Base-by-base conservation (phyloP, 2,888 invertebrate species). In the Aphodius sticticus region DNA sequence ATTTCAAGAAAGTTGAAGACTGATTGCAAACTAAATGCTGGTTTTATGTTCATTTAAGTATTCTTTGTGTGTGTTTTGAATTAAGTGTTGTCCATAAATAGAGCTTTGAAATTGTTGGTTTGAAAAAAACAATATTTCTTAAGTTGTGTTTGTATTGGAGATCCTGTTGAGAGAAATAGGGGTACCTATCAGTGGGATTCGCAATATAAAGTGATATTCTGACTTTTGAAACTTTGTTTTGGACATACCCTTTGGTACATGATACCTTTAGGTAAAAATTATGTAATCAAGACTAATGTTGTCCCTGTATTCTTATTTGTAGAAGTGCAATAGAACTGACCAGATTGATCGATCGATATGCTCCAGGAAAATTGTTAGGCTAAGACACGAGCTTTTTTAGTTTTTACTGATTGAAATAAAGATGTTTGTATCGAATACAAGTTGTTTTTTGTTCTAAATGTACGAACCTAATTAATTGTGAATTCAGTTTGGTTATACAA, bases 151-250 rank as follows among this genome's bases (percentile, higher is more conserved):
- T 7, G 12, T 53, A 53, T 53, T 12, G 53, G 7, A 9, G 12
- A 53, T 53, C 53, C 53, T 53, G 53, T 53, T 53, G 12, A 53
- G 1, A 53, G 53, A 53, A 9, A 53, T 53, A 9, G 0, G 53
- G 53, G 53, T 53, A 53, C 53, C 6, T 36, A n/a, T 75, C 14
- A 53, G 6, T 38, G 15, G 37, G 37, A 12, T 76, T 37, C 12
- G 6, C 16, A 5, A 6, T 76, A n/a, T 77, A 37, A 36, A 70
- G n/a, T 38, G 16, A 16, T n/a, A 0, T 38, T n/a, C 37, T 76
- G 16, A 38, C 37, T 76, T 76, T n/a, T 4, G 14, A 76, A 74
- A 6, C 74, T 74, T 74, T 26, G 15, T 74, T 74, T 26, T 12
- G 14, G 26, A 72, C 26, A 16, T 72, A 16, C 15, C 16, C 6